A percentile compares a stretch with the other conserved stretches of the same genome.
Conservation (phyloP, 2,888 invertebrate genomes). For the Cephonodes hylas region DNA sequence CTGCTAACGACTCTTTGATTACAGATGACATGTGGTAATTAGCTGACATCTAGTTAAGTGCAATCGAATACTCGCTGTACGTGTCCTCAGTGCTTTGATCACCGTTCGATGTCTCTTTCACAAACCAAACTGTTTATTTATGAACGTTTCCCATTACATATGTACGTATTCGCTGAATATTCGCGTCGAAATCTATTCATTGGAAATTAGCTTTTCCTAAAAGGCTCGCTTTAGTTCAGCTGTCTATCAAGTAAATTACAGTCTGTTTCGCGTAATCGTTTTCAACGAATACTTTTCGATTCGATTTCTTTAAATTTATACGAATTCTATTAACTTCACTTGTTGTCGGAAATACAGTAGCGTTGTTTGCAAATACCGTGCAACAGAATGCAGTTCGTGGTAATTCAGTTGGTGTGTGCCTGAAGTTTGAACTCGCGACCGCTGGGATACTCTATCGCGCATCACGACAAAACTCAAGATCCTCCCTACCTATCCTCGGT, state of each 20-base stretch:
- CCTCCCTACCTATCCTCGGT: too few relatives aligned
- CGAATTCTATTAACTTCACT: too few relatives aligned
- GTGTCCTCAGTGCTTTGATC: not conserved
- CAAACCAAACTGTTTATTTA: not conserved
- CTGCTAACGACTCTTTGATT: slow-evolving; percentile 24
- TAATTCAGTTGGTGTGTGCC: too few relatives aligned
- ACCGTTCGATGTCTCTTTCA: not conserved
- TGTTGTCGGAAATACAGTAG: too few relatives aligned
- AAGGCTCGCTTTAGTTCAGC: not conserved
- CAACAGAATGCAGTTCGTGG: too few relatives aligned
- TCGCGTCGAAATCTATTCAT: not conserved
- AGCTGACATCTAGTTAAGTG: slow-evolving; percentile 17
- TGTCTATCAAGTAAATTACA: not conserved
- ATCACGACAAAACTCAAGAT: too few relatives aligned
- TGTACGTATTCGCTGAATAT: not conserved
- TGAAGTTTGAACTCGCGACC: too few relatives aligned
- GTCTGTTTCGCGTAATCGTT: not conserved
- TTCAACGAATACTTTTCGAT: not conserved
- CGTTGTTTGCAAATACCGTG: too few relatives aligned
- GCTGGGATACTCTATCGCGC: too few relatives aligned
- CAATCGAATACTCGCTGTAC: slow-evolving; percentile 10
- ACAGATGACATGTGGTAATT: slow-evolving; percentile 19
- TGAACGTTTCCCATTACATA: not conserved
- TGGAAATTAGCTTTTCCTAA: not conserved
- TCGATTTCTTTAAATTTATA: too few relatives aligned